Base-by-base conservation (phyloP, 2,888 invertebrate genomes). In the Diploptera punctata region DNA sequence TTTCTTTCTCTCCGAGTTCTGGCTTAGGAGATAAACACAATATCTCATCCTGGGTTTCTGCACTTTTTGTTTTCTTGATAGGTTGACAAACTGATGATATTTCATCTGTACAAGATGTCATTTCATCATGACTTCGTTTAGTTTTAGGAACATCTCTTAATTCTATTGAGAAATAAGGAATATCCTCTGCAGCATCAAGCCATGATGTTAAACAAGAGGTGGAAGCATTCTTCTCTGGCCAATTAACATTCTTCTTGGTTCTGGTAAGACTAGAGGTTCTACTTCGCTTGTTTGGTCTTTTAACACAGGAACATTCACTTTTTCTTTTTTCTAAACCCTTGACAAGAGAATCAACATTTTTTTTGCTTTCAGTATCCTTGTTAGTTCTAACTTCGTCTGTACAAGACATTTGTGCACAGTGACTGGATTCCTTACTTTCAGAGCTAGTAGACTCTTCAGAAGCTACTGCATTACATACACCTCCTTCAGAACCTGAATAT, bases 171-270 rank as follows among this genome's bases (percentile, higher is more conserved):
- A 52, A 18, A 16, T 33, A 1, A n/a, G 24, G 4, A 26, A 31
- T 52, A 21, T 26, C 10, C 16, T 68, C 68, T 21, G 68, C 43
- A 10, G 70, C 70, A 5, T 4, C 44, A 29, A 47, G 44, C 57
- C 43, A 61, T 29, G 44, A 70, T 24, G 70, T 44, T n/a, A 43
- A 21, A 19, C 44, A 44, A 21, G 38, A 29, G 1, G 43, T 19
- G 1, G 70, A 70, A 5, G 70, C 19, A 70, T 43, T 61, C 47
- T 57, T 70, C 7, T 61, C 38, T 7, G 70, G 70, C 70, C 70
- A 70, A 16, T 70, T 60, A 4, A 70, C 0, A 26, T 13, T 31
- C 18, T 16, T 57, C 29, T n/a, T 24, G 16, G 29, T 3, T 31
- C 5, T 21, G 16, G 7, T n/a, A 1, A 57, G 29, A 18, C 29